phyloP scores from a whole-genome alignment of 2,888 invertebrate species.

The Gastracanthus pulcherrimus region DNA sequence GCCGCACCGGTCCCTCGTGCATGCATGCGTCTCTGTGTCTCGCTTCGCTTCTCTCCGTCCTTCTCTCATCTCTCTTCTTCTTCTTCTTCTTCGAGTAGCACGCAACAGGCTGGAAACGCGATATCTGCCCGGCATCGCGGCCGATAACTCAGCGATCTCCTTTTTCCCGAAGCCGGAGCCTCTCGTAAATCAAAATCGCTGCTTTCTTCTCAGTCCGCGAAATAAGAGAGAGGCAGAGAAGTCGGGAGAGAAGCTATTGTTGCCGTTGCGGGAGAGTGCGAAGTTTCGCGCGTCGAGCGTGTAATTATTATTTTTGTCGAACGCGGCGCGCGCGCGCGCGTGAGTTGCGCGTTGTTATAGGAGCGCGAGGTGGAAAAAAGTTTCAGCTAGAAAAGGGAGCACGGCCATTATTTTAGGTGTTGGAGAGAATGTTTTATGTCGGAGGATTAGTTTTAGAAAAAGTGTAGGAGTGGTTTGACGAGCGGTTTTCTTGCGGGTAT shows the following conservation, averaged over 20 bases:
- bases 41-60: background rate
- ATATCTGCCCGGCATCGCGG: constrained; percentile 23
- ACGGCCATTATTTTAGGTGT: too few relatives aligned
- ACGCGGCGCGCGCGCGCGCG: too few relatives aligned
- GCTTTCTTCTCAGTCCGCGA: background rate
- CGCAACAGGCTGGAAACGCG: constrained; percentile 54
- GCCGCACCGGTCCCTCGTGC: background rate
- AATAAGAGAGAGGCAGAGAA: too few relatives aligned
- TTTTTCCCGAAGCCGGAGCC: background rate
- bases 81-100: constrained; percentile 35
- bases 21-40: background rate
- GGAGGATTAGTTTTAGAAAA: too few relatives aligned
- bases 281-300: constrained; percentile 36
- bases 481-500: too few relatives aligned
- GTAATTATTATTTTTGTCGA: constrained; percentile 34
- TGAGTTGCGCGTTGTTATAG: too few relatives aligned
- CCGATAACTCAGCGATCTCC: constrained; percentile 1
- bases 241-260: constrained; percentile 12
- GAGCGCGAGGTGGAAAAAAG: too few relatives aligned
- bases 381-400: background rate
- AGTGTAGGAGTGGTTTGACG: too few relatives aligned
- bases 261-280: background rate
- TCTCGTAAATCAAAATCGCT: constrained; percentile 57
- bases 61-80: constrained; percentile 30
- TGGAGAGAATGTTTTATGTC: too few relatives aligned